These are phyloP conservation scores for Drosophila parthenogenetica DNA, from an alignment of 2,888 invertebrate species.

Conservation along the genomic window DNA sequence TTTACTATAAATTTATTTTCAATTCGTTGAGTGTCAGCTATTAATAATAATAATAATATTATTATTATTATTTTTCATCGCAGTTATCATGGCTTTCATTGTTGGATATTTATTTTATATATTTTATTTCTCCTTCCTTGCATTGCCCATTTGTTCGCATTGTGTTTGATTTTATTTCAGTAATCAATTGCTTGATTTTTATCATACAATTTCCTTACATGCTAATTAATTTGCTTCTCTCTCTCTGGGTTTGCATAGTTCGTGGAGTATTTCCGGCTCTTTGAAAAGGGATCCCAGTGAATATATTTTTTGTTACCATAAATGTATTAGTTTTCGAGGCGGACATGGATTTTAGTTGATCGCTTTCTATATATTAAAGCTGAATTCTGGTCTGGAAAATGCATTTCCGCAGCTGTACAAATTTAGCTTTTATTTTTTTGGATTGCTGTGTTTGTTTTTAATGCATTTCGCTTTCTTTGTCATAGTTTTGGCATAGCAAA, in stretches of 20 bases:
- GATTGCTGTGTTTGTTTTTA: background rate
- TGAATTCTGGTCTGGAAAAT: constrained; percentile 5
- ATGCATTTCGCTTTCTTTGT: constrained; percentile 4
- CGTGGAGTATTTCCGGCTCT: constrained; percentile 1
- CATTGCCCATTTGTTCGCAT: constrained; percentile 11
- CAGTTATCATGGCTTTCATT: constrained; percentile 61
- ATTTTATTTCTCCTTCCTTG: constrained; percentile 20
- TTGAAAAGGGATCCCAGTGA: constrained; percentile 25
- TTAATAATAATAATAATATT: constrained; percentile 74
- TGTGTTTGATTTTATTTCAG: constrained; percentile 26
- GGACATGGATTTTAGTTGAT: constrained; percentile 50
- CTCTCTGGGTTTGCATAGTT: constrained; percentile 14
- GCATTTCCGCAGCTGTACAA: constrained; percentile 37
- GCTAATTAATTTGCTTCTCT: constrained; percentile 71
- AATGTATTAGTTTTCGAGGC: constrained; percentile 38
- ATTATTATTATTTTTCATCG: constrained; percentile 66
- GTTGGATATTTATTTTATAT: constrained; percentile 50
- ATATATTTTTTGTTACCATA: constrained; percentile 10
- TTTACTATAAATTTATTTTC: constrained; percentile 71
- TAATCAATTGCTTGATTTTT: constrained; percentile 68
- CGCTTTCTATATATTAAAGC: background rate
- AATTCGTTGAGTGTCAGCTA: constrained; percentile 79
- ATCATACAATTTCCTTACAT: constrained; percentile 72
- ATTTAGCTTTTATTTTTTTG: constrained; percentile 4
- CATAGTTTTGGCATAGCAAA: constrained; percentile 40